These are phyloP conservation scores for Drosophila paranaensis DNA, from an alignment of 2,888 invertebrate species.

Conservation along the genomic window DNA sequence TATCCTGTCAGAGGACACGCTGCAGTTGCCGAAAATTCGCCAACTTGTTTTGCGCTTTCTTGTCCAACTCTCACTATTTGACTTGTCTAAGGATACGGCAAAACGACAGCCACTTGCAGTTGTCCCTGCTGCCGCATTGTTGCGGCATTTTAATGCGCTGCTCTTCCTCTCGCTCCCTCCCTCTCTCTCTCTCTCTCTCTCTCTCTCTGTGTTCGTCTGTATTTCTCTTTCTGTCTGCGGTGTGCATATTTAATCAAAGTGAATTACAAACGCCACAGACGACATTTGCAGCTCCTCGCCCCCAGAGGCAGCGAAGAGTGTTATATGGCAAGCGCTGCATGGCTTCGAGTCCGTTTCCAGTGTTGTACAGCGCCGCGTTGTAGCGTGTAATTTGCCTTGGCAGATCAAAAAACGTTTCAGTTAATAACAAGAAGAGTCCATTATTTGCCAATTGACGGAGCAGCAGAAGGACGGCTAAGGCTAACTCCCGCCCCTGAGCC, in stretches of 20 bases:
- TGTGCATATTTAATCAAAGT: conserved; percentile 78
- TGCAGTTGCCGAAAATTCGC: conserved; percentile 70
- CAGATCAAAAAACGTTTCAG: conserved; percentile 68
- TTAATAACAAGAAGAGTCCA: conserved; percentile 69
- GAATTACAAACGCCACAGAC: conserved; percentile 73
- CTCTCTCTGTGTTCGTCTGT: not conserved
- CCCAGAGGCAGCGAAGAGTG: conserved; percentile 3
- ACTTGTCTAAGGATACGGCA: conserved; percentile 56
- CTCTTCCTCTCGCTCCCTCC: conserved; percentile 1
- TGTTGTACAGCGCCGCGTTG: conserved; percentile 37
- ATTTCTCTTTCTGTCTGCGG: conserved; percentile 9
- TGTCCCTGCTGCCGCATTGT: conserved; percentile 49
- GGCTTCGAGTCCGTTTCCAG: conserved; percentile 2
- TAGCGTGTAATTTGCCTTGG: conserved; percentile 60
- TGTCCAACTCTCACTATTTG: conserved; percentile 55
- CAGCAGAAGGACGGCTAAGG: not conserved
- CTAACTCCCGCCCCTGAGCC: not conserved
- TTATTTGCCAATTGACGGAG: conserved; percentile 67
- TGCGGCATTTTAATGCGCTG: conserved; percentile 65
- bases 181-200: not conserved
- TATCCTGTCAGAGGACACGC: conserved; percentile 82
- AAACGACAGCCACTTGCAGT: conserved; percentile 28
- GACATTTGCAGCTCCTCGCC: conserved; percentile 8
- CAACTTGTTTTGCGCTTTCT: conserved; percentile 81
- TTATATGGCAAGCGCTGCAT: conserved; percentile 4